phyloP scores from a whole-genome alignment of 2,113 vertebrate genomes.

The Toxotes chatareus region DNA sequence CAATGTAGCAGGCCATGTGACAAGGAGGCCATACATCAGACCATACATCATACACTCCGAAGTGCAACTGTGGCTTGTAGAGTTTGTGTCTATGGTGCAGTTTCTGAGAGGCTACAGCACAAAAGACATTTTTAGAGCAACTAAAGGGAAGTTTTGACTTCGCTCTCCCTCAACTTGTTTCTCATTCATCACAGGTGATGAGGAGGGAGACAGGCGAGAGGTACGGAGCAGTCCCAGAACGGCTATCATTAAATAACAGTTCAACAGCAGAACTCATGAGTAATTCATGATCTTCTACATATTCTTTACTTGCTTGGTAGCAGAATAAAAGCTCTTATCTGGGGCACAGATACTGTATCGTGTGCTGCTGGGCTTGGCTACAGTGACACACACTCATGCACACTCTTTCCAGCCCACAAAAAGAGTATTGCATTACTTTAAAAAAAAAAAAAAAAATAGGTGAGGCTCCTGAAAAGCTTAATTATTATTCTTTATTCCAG shows the following conservation, averaged over 20 bases:
- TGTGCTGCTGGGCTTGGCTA: constrained; percentile 43
- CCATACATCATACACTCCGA: constrained; percentile 58
- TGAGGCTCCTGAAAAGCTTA: not conserved
- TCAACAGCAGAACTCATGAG: constrained; percentile 70
- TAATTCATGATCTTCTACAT: constrained; percentile 73
- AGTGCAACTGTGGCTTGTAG: constrained; percentile 19
- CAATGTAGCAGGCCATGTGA: constrained; percentile 59
- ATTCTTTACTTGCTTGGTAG: constrained; percentile 52
- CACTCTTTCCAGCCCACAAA: not conserved
- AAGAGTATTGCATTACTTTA: not conserved
- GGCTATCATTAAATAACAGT: constrained; percentile 73
- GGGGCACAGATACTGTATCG: constrained; percentile 41
- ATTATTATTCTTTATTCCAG: not conserved
- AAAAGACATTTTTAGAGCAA: constrained; percentile 56
- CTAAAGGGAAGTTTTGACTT: constrained; percentile 43
- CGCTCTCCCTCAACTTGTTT: constrained; percentile 39
- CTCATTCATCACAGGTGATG: constrained; percentile 71
- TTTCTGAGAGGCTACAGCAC: constrained; percentile 31
- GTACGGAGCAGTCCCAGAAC: constrained; percentile 51
- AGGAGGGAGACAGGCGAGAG: constrained; percentile 43
- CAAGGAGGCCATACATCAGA: constrained; percentile 42
- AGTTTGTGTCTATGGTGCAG: constrained; percentile 56
- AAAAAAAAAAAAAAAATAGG: not conserved
- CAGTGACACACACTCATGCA: constrained; percentile 7
- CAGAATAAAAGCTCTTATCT: constrained; percentile 60